These are phyloP conservation scores for Ceriagrion tenellum DNA, from an alignment of 2,888 invertebrate species.

Conservation along the genomic window DNA sequence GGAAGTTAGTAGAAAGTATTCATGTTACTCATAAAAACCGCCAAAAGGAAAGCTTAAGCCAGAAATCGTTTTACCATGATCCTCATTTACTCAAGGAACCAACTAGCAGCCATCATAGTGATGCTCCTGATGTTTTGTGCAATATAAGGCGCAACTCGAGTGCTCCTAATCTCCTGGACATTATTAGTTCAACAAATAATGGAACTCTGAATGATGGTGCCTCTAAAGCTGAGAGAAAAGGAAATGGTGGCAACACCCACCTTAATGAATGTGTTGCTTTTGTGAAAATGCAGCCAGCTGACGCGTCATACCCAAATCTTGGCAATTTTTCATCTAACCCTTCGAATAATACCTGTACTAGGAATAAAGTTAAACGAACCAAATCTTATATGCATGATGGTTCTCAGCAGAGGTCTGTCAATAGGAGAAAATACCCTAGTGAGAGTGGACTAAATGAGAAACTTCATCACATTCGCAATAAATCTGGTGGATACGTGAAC, in stretches of 20 bases:
- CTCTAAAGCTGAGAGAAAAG: not conserved
- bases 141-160: slow-evolving; percentile 36
- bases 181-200: not conserved
- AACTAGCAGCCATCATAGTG: not conserved
- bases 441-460: slow-evolving; percentile 20
- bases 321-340: not conserved
- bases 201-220: not conserved
- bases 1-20: slow-evolving; percentile 73
- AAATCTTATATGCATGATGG: slow-evolving; percentile 7
- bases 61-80: not conserved
- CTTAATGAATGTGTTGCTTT: not conserved
- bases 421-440: slow-evolving; percentile 13
- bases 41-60: not conserved
- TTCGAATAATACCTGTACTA: not conserved
- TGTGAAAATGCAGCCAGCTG: not conserved
- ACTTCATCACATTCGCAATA: slow-evolving; percentile 72
- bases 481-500: slow-evolving; percentile 74
- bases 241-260: not conserved
- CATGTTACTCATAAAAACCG: slow-evolving; percentile 69
- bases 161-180: slow-evolving; percentile 44
- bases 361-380: not conserved
- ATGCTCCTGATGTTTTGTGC: not conserved
- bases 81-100: not conserved
- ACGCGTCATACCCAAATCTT: not conserved
- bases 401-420: not conserved